Conservation (phyloP, 2,113 vertebrate genomes). For the Siniperca knerii region DNA sequence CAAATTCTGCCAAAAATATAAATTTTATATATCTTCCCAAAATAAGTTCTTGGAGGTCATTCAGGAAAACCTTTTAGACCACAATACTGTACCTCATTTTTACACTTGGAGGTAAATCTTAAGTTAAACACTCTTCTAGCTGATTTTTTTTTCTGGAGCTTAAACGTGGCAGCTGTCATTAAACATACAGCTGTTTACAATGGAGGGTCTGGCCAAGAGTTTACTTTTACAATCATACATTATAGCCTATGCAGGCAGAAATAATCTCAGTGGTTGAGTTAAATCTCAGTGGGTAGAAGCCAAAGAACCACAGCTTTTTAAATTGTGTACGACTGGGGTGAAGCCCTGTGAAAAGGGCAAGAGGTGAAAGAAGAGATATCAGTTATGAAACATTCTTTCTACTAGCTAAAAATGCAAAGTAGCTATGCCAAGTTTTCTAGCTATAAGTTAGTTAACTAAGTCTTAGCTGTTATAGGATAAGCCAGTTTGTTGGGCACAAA, state of each 20-base stretch:
- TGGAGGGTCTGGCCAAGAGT: background rate
- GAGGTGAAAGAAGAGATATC: background rate
- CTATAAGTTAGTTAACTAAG: background rate
- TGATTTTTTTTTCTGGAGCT: background rate
- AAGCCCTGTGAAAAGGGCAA: conserved; percentile 7
- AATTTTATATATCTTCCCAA: conserved; percentile 6
- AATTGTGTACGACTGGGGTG: background rate
- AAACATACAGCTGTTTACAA: conserved; percentile 9
- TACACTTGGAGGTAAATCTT: background rate
- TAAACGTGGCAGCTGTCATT: conserved; percentile 3
- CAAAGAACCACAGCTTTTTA: conserved; percentile 11
- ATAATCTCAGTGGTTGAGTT: conserved; percentile 22
- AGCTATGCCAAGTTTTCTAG: background rate
- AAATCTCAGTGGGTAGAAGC: background rate
- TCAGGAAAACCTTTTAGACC: conserved; percentile 33
- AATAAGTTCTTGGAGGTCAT: conserved; percentile 14
- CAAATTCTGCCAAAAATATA: conserved; percentile 14
- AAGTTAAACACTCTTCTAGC: conserved; percentile 4
- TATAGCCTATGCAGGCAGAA: background rate
- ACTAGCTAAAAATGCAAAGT: background rate
- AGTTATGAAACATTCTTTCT: background rate
- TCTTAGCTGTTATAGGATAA: background rate
- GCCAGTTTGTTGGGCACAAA: background rate
- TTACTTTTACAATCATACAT: conserved; percentile 7
- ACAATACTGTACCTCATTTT: background rate